A percentile compares a stretch with the other conserved stretches of the same genome.
Conservation (phyloP, 2,113 vertebrate species). For the Leucopsar rothschildi region DNA sequence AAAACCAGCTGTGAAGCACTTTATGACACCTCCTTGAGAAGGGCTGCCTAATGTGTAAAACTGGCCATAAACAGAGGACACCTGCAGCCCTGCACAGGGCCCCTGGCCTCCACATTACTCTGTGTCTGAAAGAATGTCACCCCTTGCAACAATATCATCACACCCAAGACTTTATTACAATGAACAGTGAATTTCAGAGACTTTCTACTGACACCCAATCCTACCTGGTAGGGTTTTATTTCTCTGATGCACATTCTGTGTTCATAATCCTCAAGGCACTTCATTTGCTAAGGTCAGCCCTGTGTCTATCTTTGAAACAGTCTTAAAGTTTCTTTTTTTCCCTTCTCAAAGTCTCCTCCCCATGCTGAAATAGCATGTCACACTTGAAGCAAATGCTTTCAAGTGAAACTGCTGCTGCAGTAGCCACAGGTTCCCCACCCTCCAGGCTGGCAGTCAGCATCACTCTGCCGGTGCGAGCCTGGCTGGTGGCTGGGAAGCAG, state of each 20-base stretch:
- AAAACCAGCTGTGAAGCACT: background rate
- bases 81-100: background rate
- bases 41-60: background rate
- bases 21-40: background rate
- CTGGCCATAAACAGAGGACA: background rate
- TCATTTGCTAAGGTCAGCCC: background rate
- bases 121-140: background rate
- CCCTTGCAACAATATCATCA: background rate
- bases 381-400: background rate
- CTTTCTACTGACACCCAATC: background rate
- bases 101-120: rapidly evolving
- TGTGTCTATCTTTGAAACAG: background rate
- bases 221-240: background rate
- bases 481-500: background rate
- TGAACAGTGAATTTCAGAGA: background rate
- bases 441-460: background rate
- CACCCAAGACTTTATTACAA: background rate
- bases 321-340: background rate
- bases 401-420: background rate
- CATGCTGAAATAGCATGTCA: background rate
- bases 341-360: background rate
- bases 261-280: background rate
- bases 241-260: background rate
- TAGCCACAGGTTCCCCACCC: rapidly evolving
- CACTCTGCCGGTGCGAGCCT: background rate